Percentiles rank a stretch among this genome's conserved stretches.
Evolutionary conservation across 2,797 vertebrate species (phyloP).

Genomic region (Brachyalestes nurse): DNA sequence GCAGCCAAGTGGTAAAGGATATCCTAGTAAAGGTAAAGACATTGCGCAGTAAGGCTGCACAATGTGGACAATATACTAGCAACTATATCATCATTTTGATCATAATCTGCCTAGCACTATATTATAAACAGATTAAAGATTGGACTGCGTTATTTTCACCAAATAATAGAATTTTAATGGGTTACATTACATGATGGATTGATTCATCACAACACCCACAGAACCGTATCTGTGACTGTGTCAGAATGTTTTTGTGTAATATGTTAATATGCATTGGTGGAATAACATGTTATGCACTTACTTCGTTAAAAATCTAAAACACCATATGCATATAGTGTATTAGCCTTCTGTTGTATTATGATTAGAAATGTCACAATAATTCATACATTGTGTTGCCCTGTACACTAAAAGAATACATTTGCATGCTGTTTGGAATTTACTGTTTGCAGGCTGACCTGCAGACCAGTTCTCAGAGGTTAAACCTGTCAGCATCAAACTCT

Average conservation of each 20-base stretch:
- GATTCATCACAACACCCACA: too few relatives aligned
- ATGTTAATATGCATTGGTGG: too few relatives aligned
- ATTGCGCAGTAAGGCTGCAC: not conserved
- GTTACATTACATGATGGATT: too few relatives aligned
- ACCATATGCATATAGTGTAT: too few relatives aligned
- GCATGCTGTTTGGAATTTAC: not conserved
- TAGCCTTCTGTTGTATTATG: too few relatives aligned
- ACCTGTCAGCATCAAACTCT: slow-evolving; percentile 93
- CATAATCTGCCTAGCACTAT: not conserved
- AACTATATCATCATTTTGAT: not conserved
- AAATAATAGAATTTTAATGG: too few relatives aligned
- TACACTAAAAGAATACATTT: not conserved
- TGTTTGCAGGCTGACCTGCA: slow-evolving; percentile 91
- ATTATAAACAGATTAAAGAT: not conserved
- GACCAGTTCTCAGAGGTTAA: slow-evolving; percentile 97
- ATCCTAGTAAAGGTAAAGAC: slow-evolving; percentile 92
- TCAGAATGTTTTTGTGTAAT: too few relatives aligned
- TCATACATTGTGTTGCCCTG: not conserved
- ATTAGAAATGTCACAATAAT: too few relatives aligned
- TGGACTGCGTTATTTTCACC: not conserved
- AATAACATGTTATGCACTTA: too few relatives aligned
- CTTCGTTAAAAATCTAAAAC: too few relatives aligned
- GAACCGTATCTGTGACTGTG: too few relatives aligned
- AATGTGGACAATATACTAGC: not conserved
- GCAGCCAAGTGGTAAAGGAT: slow-evolving; percentile 94